phyloP scores from a whole-genome alignment of 2,797 vertebrate genomes.

The Catamblyrhynchus diadema region DNA sequence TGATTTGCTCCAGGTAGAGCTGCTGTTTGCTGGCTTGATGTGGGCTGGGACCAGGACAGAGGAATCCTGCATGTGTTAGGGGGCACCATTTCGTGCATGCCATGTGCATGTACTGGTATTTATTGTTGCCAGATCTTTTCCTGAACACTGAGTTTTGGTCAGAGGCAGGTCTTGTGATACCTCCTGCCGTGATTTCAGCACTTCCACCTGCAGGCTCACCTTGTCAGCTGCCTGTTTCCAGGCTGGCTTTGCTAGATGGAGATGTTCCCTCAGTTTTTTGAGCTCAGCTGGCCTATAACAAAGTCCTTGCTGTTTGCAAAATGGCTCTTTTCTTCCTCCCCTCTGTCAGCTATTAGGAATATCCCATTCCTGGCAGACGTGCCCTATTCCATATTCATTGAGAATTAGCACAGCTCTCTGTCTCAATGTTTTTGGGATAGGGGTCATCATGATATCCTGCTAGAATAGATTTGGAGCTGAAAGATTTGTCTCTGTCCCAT shows the following conservation, averaged over 20 bases:
- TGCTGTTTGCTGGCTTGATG: background rate
- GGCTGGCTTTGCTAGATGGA: background rate
- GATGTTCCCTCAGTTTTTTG: background rate
- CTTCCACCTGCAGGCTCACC: constrained; percentile 1
- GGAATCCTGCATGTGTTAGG: background rate
- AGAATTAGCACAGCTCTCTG: background rate
- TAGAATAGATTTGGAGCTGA: background rate
- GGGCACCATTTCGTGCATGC: background rate
- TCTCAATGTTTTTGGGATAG: background rate
- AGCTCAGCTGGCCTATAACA: background rate
- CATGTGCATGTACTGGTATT: rapidly evolving
- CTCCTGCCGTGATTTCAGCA: background rate
- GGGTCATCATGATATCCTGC: background rate
- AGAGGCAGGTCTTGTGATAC: background rate
- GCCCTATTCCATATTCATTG: constrained; percentile 3
- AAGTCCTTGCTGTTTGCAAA: background rate
- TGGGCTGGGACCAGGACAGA: background rate
- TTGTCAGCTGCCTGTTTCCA: background rate
- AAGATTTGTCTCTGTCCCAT: background rate
- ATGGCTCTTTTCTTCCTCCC: background rate
- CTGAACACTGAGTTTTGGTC: background rate
- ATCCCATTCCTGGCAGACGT: background rate
- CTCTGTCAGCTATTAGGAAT: background rate
- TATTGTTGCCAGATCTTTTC: background rate
- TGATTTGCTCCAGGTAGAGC: background rate